Evolutionary conservation across 2,113 vertebrate species (phyloP), one percentile per base, ranked within the genome.

Genomic region (Oryzias javanicus): DNA sequence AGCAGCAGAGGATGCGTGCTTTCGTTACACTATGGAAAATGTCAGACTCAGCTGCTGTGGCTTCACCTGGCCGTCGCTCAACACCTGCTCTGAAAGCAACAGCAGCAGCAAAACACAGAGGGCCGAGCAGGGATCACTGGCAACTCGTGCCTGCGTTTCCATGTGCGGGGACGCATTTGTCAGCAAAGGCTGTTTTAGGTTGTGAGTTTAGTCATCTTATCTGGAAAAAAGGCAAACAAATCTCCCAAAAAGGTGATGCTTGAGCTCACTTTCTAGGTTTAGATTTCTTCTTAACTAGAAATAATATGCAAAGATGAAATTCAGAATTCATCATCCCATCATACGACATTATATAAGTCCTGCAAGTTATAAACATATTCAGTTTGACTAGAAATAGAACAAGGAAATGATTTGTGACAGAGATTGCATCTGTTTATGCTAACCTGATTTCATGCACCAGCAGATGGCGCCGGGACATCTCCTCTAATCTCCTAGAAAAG

Each of bases 31-130:
- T 74, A 65, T 45, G 59, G 42, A 56, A 78, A 72, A 73, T 62
- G 64, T 76, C 68, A 66, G 66, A 68, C 59, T 74, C 70, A 15
- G 72, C 70, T 14, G 71, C 74, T 49, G 72, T 44, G 59, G 46
- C 46, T 82, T 71, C 82, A 85, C 82, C 80, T 82, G 82, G 80
- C 64, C 53, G 18, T 88, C 80, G 78, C 76, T 86, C 84, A 84
- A 42, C 78, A 59, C 72, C 70, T 76, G 74, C 60, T 60, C 61
- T 70, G 67, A 81, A 58, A 72, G 77, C 45, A 60, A 44, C 70
- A 8, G 64, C 22, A 16, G 69, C 60, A 55, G 72, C 60, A 72
- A 64, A 69, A 76, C 61, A 75, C 67, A 25, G 16, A 63, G 61
- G 60, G 69, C 67, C 64, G 67, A 67, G 42, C 71, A 64, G 59